A percentile compares a stretch with the other conserved stretches of the same genome.
Evolutionary conservation across 2,888 invertebrate species (phyloP).

Genomic region (Metopia argyrocephala): DNA sequence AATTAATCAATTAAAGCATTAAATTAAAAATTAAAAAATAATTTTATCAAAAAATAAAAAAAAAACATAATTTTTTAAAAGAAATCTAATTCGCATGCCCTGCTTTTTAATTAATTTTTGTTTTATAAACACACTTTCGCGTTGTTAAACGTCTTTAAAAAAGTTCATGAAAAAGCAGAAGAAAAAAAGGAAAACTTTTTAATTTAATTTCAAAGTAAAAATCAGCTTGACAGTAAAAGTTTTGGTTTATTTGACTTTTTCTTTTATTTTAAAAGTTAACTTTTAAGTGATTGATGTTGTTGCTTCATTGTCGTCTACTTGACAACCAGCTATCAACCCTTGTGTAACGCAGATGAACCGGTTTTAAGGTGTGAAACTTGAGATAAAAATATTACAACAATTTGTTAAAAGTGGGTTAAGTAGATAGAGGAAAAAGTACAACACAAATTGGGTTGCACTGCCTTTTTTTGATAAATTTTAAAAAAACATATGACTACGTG

Average conservation of each 20-base stretch:
- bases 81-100: background rate
- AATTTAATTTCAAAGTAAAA: constrained; percentile 46
- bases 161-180: constrained; percentile 22
- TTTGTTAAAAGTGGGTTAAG: background rate
- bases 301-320: background rate
- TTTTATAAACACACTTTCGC: constrained; percentile 1
- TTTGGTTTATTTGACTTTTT: background rate
- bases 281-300: constrained; percentile 22
- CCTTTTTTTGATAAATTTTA: no score
- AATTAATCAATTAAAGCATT: constrained; percentile 18
- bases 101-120: constrained; percentile 24
- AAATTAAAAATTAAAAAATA: background rate
- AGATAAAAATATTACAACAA: no score
- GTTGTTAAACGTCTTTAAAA: background rate
- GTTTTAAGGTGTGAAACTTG: constrained; percentile 1
- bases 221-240: constrained; percentile 35
- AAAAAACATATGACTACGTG: no score
- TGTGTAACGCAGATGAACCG: background rate
- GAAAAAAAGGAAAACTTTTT: constrained; percentile 34
- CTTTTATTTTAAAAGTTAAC: background rate
- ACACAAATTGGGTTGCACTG: no score
- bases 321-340: background rate
- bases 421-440: background rate
- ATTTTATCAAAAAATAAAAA: no score
- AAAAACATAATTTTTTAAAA: no score